Evolutionary conservation across 2,797 vertebrate species (phyloP).

Genomic region (Gymnoscopelus microlampas): DNA sequence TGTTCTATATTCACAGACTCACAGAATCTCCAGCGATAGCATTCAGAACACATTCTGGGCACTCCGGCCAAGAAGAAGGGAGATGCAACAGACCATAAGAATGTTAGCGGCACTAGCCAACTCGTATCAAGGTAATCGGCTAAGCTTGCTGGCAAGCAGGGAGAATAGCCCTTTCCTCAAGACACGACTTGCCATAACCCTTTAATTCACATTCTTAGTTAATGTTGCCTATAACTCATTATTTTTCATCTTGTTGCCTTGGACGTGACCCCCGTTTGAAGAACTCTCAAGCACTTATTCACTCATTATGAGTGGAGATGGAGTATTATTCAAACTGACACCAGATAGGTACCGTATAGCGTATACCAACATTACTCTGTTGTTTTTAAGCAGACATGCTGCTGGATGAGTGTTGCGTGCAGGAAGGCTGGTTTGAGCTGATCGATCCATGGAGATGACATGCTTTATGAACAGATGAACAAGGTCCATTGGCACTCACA

Average conservation of each 20-base stretch:
- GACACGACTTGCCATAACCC: constrained; percentile 21
- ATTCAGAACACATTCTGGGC: background rate
- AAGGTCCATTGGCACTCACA: background rate
- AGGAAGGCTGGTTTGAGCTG: constrained; percentile 1
- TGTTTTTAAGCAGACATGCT: constrained; percentile 21
- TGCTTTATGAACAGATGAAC: background rate
- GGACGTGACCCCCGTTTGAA: no score
- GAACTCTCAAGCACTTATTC: no score
- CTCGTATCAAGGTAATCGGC: constrained; percentile 23
- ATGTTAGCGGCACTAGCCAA: constrained; percentile 22
- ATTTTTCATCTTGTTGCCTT: no score
- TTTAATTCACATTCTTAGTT: background rate
- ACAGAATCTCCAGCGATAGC: constrained; percentile 5
- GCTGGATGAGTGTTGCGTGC: background rate
- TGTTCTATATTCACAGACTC: constrained; percentile 30
- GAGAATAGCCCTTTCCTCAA: constrained; percentile 32
- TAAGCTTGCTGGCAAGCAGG: constrained; percentile 21
- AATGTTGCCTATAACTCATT: no score
- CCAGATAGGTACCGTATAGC: background rate
- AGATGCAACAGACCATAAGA: constrained; percentile 12
- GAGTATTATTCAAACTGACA: constrained; percentile 8
- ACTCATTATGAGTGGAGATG: background rate
- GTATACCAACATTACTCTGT: constrained; percentile 15
- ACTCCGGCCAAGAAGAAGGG: constrained; percentile 11
- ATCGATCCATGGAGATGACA: background rate